Evolutionary conservation across 2,888 invertebrate species (phyloP).

Genomic region (Camptogramma bilineatum): DNA sequence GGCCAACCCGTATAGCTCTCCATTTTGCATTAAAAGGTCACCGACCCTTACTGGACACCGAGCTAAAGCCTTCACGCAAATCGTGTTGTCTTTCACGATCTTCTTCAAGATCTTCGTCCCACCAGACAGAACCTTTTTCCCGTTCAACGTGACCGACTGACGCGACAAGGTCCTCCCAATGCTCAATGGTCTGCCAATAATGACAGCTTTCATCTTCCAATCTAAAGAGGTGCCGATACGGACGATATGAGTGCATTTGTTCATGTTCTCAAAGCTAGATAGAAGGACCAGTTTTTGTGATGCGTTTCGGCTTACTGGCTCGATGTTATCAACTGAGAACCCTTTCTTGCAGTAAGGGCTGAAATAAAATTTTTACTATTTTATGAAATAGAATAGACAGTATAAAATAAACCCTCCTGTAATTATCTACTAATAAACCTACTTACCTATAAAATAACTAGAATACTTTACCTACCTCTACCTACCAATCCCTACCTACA

Average conservation of each 20-base stretch:
- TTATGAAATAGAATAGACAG: no score
- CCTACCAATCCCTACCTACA: no score
- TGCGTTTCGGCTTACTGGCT: conserved; percentile 59
- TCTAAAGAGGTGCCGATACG: conserved; percentile 53
- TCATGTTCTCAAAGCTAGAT: conserved; percentile 61
- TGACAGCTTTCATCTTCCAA: conserved; percentile 48
- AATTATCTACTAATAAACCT: no score
- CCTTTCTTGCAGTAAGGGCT: conserved; percentile 75
- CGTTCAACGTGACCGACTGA: conserved; percentile 58
- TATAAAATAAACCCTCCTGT: no score
- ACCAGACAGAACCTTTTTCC: conserved; percentile 24
- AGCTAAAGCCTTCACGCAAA: conserved; percentile 63
- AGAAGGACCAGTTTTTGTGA: conserved; percentile 66
- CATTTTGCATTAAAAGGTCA: conserved; percentile 68
- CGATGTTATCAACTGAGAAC: conserved; percentile 61
- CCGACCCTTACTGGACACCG: conserved; percentile 71
- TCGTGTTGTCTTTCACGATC: conserved; percentile 53
- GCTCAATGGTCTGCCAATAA: conserved; percentile 66
- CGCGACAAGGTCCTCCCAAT: conserved; percentile 60
- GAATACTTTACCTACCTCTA: no score
- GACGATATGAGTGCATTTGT: conserved; percentile 59
- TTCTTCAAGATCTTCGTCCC: conserved; percentile 46
- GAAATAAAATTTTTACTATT: conserved; percentile 44
- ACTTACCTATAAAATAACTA: no score
- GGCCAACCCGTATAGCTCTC: conserved; percentile 63